Conservation (phyloP, 2,113 vertebrate genomes). For the Poecile atricapillus region DNA sequence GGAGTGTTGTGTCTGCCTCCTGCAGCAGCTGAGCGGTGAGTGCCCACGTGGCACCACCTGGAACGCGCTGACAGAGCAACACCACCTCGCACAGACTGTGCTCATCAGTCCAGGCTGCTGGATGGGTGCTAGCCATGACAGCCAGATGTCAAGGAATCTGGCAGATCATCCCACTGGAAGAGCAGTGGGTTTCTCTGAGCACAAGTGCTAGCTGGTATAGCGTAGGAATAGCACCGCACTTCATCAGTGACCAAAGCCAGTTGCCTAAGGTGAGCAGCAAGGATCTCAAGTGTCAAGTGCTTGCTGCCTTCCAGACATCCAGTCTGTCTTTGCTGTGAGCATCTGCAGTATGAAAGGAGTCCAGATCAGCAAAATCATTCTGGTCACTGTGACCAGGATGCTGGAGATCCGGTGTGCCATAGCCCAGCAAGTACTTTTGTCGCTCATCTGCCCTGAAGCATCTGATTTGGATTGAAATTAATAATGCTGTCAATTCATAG, state of each 20-base stretch:
- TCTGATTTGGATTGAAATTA: not conserved
- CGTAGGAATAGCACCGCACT: rapidly evolving
- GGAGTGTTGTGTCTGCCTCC: not conserved
- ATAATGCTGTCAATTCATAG: not conserved
- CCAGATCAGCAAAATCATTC: not conserved
- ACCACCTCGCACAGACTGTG: rapidly evolving
- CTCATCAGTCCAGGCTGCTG: not conserved
- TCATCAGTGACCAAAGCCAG: not conserved
- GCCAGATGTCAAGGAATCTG: not conserved
- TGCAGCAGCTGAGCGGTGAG: rapidly evolving
- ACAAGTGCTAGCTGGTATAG: not conserved
- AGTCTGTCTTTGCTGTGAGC: not conserved
- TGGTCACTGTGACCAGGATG: not conserved
- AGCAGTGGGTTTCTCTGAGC: not conserved
- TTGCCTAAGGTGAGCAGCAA: not conserved
- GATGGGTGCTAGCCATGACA: not conserved
- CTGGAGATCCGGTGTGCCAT: not conserved
- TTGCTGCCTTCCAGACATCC: not conserved
- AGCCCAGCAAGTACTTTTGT: not conserved
- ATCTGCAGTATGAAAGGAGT: not conserved
- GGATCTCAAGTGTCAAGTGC: not conserved
- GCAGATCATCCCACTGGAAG: not conserved
- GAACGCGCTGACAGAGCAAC: not conserved
- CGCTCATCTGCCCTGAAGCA: not conserved
- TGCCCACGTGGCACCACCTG: not conserved